phyloP scores from a whole-genome alignment of 2,113 vertebrate genomes.

The Merops nubicus region DNA sequence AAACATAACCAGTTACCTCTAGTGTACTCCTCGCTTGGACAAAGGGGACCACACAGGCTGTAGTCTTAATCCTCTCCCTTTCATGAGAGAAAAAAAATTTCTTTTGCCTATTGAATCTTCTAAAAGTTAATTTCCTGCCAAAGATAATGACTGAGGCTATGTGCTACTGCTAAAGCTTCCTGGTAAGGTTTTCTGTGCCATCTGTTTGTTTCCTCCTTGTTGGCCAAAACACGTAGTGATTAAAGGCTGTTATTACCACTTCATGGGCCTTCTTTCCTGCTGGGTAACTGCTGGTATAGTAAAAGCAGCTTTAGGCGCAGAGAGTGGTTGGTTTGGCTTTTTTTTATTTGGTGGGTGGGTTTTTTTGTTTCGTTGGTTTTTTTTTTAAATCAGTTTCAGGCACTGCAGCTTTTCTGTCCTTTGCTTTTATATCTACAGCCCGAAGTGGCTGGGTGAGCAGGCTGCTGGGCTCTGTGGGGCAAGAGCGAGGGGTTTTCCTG shows the following conservation, averaged over 20 bases:
- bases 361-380: too few species aligned
- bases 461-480: neutral
- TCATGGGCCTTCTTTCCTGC: neutral
- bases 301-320: neutral
- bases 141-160: neutral
- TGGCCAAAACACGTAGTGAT: neutral
- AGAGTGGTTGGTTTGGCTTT: neutral
- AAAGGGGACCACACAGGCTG: neutral
- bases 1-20: neutral
- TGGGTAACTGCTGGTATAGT: neutral
- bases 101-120: neutral
- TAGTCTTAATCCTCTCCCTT: neutral
- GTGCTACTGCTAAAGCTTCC: neutral
- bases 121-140: neutral
- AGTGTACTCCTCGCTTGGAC: neutral
- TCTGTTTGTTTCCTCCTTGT: neutral
- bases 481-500: accelerated
- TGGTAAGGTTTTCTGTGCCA: neutral
- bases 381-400: neutral
- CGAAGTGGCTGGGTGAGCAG: neutral
- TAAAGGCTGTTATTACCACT: neutral
- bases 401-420: neutral
- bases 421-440: neutral
- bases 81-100: too few species aligned
- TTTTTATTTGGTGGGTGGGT: too few species aligned